Conservation (phyloP, 2,113 vertebrate genomes). For the Daboia siamensis region DNA sequence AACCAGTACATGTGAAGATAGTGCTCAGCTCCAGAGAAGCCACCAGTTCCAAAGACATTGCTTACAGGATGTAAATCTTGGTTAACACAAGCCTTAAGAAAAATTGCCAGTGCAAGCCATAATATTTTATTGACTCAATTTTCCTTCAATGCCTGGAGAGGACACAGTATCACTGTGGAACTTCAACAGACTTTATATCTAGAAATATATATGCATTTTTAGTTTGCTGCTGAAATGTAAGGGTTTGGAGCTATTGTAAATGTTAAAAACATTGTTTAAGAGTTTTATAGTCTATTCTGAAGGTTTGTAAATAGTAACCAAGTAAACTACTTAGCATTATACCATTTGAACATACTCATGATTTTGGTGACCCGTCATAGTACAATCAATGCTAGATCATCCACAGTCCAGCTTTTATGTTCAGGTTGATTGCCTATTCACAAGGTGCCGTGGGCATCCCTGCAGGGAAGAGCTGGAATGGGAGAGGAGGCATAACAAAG, state of each 20-base stretch:
- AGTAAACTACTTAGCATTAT: neutral
- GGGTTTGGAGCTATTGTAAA: neutral
- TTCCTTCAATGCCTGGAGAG: constrained; percentile 21
- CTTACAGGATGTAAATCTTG: constrained; percentile 23
- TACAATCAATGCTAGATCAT: neutral
- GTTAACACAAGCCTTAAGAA: constrained; percentile 10
- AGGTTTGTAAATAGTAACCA: neutral
- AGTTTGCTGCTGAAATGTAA: neutral
- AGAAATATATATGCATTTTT: neutral
- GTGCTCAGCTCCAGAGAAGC: neutral
- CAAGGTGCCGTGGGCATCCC: neutral
- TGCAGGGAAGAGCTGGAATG: neutral
- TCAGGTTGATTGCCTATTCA: neutral
- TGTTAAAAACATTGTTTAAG: neutral
- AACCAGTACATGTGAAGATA: constrained; percentile 1
- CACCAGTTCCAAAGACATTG: constrained; percentile 23
- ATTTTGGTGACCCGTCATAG: neutral
- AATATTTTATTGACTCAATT: constrained; percentile 26
- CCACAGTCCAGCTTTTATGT: neutral
- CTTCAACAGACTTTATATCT: neutral
- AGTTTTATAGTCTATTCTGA: neutral
- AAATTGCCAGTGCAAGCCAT: constrained; percentile 25
- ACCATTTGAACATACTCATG: neutral
- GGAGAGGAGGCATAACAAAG: neutral
- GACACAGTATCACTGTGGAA: constrained; percentile 21